phyloP scores from a whole-genome alignment of 1,140 invertebrate species.

The Helicoverpa zea region DNA sequence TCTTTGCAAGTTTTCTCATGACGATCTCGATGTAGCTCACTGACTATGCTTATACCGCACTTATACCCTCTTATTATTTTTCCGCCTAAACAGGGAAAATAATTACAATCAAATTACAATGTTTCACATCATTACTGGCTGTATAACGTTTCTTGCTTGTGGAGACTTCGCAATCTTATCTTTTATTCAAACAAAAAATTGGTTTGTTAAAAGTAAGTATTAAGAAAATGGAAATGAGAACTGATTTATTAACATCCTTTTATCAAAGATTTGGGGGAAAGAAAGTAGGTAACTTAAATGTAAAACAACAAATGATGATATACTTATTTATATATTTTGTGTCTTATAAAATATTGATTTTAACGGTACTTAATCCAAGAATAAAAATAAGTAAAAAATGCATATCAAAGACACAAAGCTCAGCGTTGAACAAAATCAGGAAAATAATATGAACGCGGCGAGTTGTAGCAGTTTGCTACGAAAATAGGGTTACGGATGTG shows the following conservation, averaged over 20 bases:
- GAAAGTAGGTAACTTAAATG: too few relatives aligned
- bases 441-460: neutral
- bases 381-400: neutral
- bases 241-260: too few relatives aligned
- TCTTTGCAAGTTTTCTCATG: slow-evolving; percentile 68
- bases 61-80: slow-evolving; percentile 48
- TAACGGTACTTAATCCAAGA: neutral
- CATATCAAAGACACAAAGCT: neutral
- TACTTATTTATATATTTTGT: neutral
- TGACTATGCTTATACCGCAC: slow-evolving; percentile 52
- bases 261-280: too few relatives aligned
- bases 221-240: neutral
- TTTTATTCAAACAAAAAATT: neutral
- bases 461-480: slow-evolving; percentile 25
- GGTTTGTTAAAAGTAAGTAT: neutral
- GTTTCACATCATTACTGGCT: slow-evolving; percentile 9
- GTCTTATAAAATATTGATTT: neutral
- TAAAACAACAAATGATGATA: too few relatives aligned
- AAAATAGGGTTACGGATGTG: slow-evolving; percentile 32
- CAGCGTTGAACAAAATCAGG: neutral
- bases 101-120: slow-evolving; percentile 33
- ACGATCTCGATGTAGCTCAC: slow-evolving; percentile 59
- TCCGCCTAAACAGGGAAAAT: slow-evolving; percentile 17
- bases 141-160: neutral
- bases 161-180: neutral